Conservation (phyloP, 2,888 invertebrate genomes). For the Agrenia bidenticulata region DNA sequence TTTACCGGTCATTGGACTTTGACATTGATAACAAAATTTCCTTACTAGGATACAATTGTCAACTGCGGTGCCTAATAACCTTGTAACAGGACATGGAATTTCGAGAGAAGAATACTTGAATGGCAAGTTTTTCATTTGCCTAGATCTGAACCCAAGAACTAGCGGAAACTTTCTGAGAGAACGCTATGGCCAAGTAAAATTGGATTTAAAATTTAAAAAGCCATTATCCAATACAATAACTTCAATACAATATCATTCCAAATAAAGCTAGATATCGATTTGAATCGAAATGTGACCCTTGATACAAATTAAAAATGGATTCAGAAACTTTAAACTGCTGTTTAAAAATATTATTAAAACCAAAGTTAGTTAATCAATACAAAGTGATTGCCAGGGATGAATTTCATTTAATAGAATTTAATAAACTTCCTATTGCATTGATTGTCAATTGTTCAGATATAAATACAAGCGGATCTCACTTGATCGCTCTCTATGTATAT, state of each 20-base stretch:
- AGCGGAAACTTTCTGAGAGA: background rate
- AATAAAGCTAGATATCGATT: background rate
- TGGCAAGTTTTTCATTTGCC: background rate
- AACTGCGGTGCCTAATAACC: background rate
- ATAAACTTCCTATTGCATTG: too few relatives aligned
- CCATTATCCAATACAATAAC: background rate
- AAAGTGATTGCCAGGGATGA: too few relatives aligned
- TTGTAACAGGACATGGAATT: background rate
- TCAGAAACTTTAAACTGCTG: too few relatives aligned
- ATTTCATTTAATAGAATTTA: too few relatives aligned
- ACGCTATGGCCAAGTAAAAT: background rate
- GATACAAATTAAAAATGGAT: background rate
- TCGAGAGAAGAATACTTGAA: background rate
- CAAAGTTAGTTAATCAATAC: too few relatives aligned
- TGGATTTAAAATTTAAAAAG: background rate
- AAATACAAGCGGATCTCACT: too few relatives aligned
- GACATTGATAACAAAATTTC: background rate
- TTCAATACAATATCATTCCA: background rate
- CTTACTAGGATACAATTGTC: conserved; percentile 6
- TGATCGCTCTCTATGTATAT: too few relatives aligned
- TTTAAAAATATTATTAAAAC: too few relatives aligned
- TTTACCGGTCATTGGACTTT: background rate
- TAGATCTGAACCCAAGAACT: background rate
- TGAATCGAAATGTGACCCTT: background rate
- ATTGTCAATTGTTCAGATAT: too few relatives aligned